Evolutionary conservation across 2,888 invertebrate genomes (phyloP).

Genomic region (Sepioteuthis lessoniana): DNA sequence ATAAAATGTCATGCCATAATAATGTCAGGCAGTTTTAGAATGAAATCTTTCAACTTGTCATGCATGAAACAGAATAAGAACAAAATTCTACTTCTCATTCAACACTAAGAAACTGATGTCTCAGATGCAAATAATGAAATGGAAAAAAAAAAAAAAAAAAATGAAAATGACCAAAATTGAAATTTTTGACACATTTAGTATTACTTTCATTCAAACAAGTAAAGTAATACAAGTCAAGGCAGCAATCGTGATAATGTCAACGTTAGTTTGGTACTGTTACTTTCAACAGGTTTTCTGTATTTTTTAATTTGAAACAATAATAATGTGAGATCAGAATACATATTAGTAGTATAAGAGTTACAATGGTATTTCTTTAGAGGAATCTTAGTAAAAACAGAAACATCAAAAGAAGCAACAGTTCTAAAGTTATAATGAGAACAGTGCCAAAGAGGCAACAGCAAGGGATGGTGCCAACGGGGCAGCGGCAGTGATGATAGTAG

Average conservation of each 20-base stretch:
- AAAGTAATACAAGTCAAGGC: neutral
- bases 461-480: too few species aligned
- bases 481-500: too few species aligned
- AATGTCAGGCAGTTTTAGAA: conserved; percentile 18
- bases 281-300: too few species aligned
- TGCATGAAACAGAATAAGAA: conserved; percentile 16
- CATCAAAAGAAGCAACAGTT: neutral
- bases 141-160: too few species aligned
- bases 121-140: conserved; percentile 2
- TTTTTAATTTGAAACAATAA: too few species aligned
- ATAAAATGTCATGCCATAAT: conserved; percentile 1
- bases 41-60: neutral
- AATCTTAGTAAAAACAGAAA: neutral
- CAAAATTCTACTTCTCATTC: neutral
- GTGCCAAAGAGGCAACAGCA: too few species aligned
- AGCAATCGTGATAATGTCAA: neutral
- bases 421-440: neutral
- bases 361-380: too few species aligned
- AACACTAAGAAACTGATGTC: neutral
- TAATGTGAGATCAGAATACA: too few species aligned
- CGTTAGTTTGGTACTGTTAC: too few species aligned
- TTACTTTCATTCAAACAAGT: neutral
- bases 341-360: too few species aligned
- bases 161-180: neutral
- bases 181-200: neutral